These are phyloP conservation scores for Acinonyx jubatus DNA, from an alignment of 2,113 vertebrate species.

Conservation along the genomic window DNA sequence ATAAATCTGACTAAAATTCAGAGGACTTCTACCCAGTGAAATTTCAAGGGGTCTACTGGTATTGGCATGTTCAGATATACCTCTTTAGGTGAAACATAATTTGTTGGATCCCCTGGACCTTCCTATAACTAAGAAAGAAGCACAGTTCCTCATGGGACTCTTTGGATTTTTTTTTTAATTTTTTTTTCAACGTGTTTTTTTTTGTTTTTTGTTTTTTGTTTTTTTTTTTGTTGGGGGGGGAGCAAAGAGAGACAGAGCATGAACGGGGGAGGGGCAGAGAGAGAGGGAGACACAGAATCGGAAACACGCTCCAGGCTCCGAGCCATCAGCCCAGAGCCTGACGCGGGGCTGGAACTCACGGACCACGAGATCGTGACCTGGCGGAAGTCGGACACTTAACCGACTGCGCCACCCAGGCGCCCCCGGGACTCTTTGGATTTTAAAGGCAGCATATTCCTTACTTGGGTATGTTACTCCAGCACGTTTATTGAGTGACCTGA, in stretches of 20 bases:
- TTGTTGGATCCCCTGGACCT: background rate
- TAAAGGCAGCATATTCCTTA: background rate
- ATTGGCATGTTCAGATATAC: background rate
- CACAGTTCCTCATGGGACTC: background rate
- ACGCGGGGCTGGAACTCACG: too few species aligned
- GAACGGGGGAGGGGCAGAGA: too few species aligned
- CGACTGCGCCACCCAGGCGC: too few species aligned
- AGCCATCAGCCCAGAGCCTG: too few species aligned
- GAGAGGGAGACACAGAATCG: too few species aligned
- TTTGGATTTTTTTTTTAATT: background rate
- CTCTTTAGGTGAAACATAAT: background rate
- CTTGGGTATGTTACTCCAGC: background rate
- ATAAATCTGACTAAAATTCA: background rate
- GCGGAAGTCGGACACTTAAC: too few species aligned
- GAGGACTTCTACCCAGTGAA: background rate
- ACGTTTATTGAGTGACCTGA: background rate
- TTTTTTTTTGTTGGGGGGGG: too few species aligned
- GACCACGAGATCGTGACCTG: too few species aligned
- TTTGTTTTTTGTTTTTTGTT: too few species aligned
- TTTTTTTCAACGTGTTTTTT: too few species aligned
- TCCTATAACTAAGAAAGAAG: background rate
- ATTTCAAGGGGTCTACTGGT: background rate
- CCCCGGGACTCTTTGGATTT: background rate
- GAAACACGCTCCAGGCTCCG: too few species aligned
- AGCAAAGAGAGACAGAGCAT: too few species aligned